Percentiles rank a stretch among this genome's conserved stretches.
phyloP scores from a whole-genome alignment of 2,888 invertebrate genomes.

The Conus canariensis region DNA sequence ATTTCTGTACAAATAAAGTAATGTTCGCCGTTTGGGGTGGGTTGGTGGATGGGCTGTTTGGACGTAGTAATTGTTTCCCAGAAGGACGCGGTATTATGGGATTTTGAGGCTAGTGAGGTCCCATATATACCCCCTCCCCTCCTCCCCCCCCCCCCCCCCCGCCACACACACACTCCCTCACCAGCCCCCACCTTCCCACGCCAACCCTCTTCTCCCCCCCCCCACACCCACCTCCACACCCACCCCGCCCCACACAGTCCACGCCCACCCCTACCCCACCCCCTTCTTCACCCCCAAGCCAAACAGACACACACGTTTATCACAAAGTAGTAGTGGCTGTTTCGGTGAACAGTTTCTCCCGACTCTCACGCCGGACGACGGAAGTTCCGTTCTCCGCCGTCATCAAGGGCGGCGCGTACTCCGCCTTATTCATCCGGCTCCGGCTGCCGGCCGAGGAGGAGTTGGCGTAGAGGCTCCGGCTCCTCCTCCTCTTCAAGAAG shows the following conservation, averaged over 20 bases:
- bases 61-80: not conserved
- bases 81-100: too few species aligned
- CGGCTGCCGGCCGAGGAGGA: not conserved
- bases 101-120: too few species aligned
- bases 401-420: conserved; percentile 51
- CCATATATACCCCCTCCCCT: not conserved
- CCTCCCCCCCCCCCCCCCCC: not conserved
- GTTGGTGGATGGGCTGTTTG: too few species aligned
- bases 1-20: too few species aligned
- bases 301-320: not conserved
- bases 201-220: not conserved
- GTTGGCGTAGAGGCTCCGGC: not conserved
- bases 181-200: not conserved
- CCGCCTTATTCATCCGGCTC: conserved; percentile 52
- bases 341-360: conserved; percentile 51
- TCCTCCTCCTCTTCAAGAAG: conserved; percentile 24
- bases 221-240: not conserved
- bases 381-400: conserved; percentile 52
- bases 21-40: too few species aligned
- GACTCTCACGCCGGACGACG: conserved; percentile 43
- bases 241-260: not conserved
- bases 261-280: not conserved
- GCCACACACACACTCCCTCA: not conserved
- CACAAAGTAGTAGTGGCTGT: conserved; percentile 44
- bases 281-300: not conserved